Evolutionary conservation across 2,797 vertebrate species (phyloP).

Genomic region (Ctenopoma multispine): DNA sequence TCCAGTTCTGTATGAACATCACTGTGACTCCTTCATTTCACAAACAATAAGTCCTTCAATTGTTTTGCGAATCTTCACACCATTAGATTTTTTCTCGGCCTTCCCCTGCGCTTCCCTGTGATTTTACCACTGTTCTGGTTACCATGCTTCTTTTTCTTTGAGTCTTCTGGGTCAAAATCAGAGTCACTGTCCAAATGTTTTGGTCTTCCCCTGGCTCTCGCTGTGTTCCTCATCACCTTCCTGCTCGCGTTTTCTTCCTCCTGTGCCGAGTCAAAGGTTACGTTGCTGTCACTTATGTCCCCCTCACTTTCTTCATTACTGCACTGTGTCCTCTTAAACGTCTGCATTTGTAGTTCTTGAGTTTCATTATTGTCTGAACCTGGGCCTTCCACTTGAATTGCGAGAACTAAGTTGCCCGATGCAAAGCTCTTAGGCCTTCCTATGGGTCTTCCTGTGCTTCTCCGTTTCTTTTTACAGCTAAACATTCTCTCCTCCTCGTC

Average conservation of each 20-base stretch:
- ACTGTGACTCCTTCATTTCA: not conserved
- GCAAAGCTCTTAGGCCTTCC: slow-evolving; percentile 44
- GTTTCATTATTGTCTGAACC: not conserved
- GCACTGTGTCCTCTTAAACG: not conserved
- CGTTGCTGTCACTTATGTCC: not conserved
- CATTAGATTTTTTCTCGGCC: not conserved
- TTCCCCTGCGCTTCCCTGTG: slow-evolving; percentile 8
- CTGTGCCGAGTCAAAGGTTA: slow-evolving; percentile 8
- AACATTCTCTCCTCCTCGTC: not conserved
- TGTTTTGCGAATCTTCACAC: not conserved
- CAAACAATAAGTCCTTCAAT: not conserved
- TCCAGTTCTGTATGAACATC: not conserved
- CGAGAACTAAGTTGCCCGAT: not conserved
- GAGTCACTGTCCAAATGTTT: slow-evolving; percentile 16
- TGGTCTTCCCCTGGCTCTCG: not conserved
- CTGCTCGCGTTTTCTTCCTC: slow-evolving; percentile 1
- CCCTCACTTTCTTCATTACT: slow-evolving; percentile 23
- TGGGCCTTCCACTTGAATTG: not conserved
- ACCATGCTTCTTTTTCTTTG: slow-evolving; percentile 9
- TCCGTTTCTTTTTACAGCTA: not conserved
- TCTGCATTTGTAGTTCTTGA: not conserved
- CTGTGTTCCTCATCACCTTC: not conserved
- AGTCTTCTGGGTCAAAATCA: slow-evolving; percentile 16
- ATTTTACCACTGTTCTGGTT: not conserved
- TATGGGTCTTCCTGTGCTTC: slow-evolving; percentile 39